These are phyloP conservation scores for Trogon surrucura DNA, from an alignment of 2,113 vertebrate species.

Conservation along the genomic window DNA sequence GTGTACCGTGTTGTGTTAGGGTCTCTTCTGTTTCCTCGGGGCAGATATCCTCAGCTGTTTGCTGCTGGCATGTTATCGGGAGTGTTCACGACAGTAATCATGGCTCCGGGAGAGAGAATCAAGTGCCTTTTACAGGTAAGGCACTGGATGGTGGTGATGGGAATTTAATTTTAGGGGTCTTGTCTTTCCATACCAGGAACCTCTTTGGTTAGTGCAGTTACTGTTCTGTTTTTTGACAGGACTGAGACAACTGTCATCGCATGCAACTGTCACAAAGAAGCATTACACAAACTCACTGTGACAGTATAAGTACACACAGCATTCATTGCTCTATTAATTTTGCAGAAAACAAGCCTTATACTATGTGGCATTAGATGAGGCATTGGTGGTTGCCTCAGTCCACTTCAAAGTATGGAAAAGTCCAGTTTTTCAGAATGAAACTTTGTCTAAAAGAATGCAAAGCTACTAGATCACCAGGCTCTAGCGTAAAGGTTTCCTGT, in stretches of 20 bases:
- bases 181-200: neutral
- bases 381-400: neutral
- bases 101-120: conserved; percentile 97
- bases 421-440: neutral
- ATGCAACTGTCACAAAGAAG: neutral
- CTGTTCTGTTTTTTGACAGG: conserved; percentile 2
- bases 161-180: neutral
- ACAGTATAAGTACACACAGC: neutral
- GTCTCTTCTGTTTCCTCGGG: conserved; percentile 45
- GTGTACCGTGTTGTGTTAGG: neutral
- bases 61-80: conserved; percentile 96
- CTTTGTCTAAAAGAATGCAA: neutral
- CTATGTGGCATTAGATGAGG: neutral
- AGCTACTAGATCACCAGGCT: neutral
- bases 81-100: conserved; percentile 95
- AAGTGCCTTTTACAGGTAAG: conserved; percentile 97
- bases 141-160: neutral
- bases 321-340: neutral
- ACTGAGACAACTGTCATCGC: neutral
- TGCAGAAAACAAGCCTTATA: neutral
- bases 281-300: neutral
- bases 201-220: neutral
- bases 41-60: conserved; percentile 94
- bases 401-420: neutral
- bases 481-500: neutral